These are phyloP conservation scores for Pimpla rufipes DNA, from an alignment of 2,888 invertebrate species.

Conservation along the genomic window DNA sequence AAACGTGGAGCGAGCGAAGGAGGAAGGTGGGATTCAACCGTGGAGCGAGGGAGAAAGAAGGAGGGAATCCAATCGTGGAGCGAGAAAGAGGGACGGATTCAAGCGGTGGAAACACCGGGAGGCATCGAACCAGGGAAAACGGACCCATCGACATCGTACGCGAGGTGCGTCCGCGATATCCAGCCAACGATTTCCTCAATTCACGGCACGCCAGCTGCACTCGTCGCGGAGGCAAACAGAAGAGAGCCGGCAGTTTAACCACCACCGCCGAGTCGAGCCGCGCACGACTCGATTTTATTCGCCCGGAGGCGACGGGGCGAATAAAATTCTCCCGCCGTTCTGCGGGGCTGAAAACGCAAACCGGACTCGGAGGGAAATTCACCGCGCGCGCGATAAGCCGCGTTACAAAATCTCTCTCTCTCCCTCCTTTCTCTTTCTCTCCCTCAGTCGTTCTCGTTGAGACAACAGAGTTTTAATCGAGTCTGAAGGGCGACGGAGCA, in stretches of 20 bases:
- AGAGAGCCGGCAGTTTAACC: too few relatives aligned
- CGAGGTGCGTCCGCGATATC: conserved; percentile 13
- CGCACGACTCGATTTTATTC: background rate
- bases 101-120: background rate
- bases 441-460: background rate
- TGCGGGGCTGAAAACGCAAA: background rate
- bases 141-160: background rate
- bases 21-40: too few relatives aligned
- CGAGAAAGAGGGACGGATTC: too few relatives aligned
- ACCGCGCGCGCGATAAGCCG: background rate
- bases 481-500: background rate
- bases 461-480: background rate
- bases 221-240: background rate
- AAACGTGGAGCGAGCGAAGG: background rate
- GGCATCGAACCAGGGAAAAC: background rate
- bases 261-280: background rate
- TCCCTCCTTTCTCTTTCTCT: too few relatives aligned
- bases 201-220: background rate
- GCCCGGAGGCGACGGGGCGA: too few relatives aligned
- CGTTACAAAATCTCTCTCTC: background rate
- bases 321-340: background rate
- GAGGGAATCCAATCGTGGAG: too few relatives aligned
- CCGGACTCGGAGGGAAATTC: background rate
- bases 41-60: background rate
- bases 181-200: conserved; percentile 9